A percentile compares a stretch with the other conserved stretches of the same genome.
Conservation (phyloP, 2,888 invertebrate species). For the Drosophila limbata region DNA sequence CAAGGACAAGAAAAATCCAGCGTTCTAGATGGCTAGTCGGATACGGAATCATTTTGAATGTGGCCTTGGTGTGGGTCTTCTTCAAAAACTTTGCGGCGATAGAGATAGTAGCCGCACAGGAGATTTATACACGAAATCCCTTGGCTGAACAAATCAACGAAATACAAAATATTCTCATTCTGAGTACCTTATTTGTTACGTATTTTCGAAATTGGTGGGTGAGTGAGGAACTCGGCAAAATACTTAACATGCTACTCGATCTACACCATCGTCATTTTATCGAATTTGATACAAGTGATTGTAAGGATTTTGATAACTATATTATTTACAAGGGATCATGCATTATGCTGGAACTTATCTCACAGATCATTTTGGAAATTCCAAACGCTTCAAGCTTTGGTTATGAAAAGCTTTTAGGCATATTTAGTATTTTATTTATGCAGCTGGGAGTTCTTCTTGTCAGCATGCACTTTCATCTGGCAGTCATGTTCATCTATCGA, state of each 20-base stretch:
- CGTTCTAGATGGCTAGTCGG: too few relatives aligned
- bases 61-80: background rate
- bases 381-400: background rate
- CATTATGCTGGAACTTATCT: slow-evolving; percentile 21
- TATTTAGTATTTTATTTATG: background rate
- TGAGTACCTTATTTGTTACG: slow-evolving; percentile 13
- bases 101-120: background rate
- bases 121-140: slow-evolving; percentile 31
- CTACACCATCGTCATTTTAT: slow-evolving; percentile 17
- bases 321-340: slow-evolving; percentile 32
- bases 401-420: background rate
- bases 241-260: slow-evolving; percentile 24
- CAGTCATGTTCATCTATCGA: slow-evolving; percentile 44
- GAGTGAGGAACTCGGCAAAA: slow-evolving; percentile 19
- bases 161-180: slow-evolving; percentile 1
- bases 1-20: too few relatives aligned
- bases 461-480: slow-evolving; percentile 45
- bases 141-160: slow-evolving; percentile 21
- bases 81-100: background rate
- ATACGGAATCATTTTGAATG: too few relatives aligned
- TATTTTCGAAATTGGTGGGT: slow-evolving; percentile 49
- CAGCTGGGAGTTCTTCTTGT: slow-evolving; percentile 30
- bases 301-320: slow-evolving; percentile 28
- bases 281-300: background rate
- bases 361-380: slow-evolving; percentile 15